Conservation (phyloP, 2,888 invertebrate species). For the Sycophila texana region DNA sequence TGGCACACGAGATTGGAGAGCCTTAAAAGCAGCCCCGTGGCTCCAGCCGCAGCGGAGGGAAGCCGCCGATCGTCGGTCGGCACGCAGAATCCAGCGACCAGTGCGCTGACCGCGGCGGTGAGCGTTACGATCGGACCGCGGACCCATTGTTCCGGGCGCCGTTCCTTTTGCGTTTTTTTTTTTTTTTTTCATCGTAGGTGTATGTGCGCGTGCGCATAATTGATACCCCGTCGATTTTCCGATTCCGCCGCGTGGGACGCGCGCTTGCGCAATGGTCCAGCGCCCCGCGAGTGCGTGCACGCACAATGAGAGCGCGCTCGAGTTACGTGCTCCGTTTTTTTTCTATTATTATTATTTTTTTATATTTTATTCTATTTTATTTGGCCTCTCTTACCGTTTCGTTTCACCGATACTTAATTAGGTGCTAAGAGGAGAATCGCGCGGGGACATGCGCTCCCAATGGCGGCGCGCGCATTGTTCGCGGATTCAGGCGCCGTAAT, state of each 20-base stretch:
- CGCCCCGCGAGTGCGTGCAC: too few relatives aligned
- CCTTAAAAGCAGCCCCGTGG: too few relatives aligned
- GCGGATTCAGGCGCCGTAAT: too few relatives aligned
- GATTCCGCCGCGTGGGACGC: not conserved
- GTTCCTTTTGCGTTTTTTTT: not conserved
- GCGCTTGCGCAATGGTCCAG: constrained; percentile 7
- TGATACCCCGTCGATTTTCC: constrained; percentile 10
- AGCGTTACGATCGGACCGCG: not conserved
- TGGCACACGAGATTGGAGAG: too few relatives aligned
- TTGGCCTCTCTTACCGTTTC: too few relatives aligned
- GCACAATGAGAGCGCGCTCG: not conserved
- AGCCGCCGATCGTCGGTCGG: too few relatives aligned
- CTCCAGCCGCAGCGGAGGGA: too few relatives aligned
- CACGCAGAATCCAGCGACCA: too few relatives aligned
- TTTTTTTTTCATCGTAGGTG: not conserved
- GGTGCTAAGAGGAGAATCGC: not conserved
- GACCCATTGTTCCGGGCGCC: constrained; percentile 30
- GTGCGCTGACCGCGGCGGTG: too few relatives aligned
- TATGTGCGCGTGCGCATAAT: constrained; percentile 1
- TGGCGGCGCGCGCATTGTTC: too few relatives aligned
- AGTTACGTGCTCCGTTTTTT: not conserved
- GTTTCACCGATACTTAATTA: constrained; percentile 8
- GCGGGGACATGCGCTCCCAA: too few relatives aligned
- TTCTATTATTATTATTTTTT: not conserved
- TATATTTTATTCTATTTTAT: too few relatives aligned